phyloP scores from a whole-genome alignment of 2,888 invertebrate genomes.

The Drosophila paucipuncta region DNA sequence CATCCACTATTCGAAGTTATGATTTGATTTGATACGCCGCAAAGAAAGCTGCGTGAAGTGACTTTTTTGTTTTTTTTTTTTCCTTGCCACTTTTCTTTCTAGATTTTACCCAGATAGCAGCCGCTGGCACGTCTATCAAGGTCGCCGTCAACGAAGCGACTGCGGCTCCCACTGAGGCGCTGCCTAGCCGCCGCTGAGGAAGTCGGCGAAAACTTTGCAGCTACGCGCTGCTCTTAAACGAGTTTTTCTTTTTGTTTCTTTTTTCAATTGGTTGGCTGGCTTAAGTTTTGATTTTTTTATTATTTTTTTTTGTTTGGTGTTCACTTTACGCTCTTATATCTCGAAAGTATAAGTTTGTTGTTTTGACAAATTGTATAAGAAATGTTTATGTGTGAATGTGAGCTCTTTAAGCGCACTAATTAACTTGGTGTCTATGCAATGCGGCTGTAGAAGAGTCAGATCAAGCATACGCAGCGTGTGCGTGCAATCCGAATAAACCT shows the following conservation, averaged over 20 bases:
- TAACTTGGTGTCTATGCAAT: conserved; percentile 37
- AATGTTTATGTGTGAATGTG: conserved; percentile 59
- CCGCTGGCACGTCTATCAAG: conserved; percentile 85
- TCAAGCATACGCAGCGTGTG: conserved; percentile 51
- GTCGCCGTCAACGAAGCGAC: conserved; percentile 85
- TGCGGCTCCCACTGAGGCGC: conserved; percentile 48
- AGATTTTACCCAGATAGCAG: conserved; percentile 37
- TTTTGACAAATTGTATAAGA: conserved; percentile 79
- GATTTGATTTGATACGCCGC: conserved; percentile 22
- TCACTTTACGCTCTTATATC: conserved; percentile 70
- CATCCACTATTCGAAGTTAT: conserved; percentile 17
- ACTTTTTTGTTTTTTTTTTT: conserved; percentile 11
- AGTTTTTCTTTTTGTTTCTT: conserved; percentile 54
- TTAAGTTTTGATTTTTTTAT: not conserved
- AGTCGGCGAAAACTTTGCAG: conserved; percentile 51
- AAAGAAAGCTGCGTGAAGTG: conserved; percentile 57
- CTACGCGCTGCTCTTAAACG: conserved; percentile 56
- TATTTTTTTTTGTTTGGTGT: conserved; percentile 16
- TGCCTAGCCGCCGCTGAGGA: conserved; percentile 57
- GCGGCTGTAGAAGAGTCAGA: not conserved
- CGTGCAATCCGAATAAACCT: conserved; percentile 6
- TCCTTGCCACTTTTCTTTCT: conserved; percentile 1
- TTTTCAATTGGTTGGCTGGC: conserved; percentile 14
- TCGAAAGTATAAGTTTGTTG: conserved; percentile 79
- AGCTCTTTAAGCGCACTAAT: conserved; percentile 60